Conservation (phyloP, 2,888 invertebrate genomes). For the Eristalis intricaria region DNA sequence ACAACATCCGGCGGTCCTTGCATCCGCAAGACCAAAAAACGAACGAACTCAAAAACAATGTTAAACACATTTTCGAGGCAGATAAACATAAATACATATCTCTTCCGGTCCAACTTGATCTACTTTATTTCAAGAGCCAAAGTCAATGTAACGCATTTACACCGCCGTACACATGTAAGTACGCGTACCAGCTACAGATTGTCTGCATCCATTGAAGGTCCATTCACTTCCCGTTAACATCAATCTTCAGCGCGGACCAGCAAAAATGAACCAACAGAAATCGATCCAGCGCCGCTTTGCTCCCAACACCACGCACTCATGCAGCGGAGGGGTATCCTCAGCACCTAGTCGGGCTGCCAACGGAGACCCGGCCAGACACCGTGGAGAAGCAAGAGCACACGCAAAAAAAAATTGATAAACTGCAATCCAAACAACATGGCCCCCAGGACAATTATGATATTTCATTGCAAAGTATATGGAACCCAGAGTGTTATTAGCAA, state of each 20-base stretch:
- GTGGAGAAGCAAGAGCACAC: not conserved
- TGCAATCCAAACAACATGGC: conserved; percentile 80
- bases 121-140: conserved; percentile 63
- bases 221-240: conserved; percentile 81
- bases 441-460: conserved; percentile 81
- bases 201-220: conserved; percentile 53
- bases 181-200: not conserved
- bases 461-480: conserved; percentile 80
- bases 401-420: conserved; percentile 75
- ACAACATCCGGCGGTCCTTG: conserved; percentile 46
- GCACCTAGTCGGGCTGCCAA: conserved; percentile 23
- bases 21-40: conserved; percentile 8
- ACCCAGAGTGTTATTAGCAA: conserved; percentile 73
- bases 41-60: conserved; percentile 9
- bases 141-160: conserved; percentile 54
- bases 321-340: conserved; percentile 31
- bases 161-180: conserved; percentile 5
- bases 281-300: conserved; percentile 22
- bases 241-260: conserved; percentile 76
- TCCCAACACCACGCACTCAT: conserved; percentile 5
- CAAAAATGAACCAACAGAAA: conserved; percentile 36
- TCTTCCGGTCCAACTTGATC: conserved; percentile 63
- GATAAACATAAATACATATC: conserved; percentile 43
- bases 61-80: not conserved
- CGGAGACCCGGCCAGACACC: not conserved